Conservation (phyloP, 2,113 vertebrate genomes). For the Falco punctatus region DNA sequence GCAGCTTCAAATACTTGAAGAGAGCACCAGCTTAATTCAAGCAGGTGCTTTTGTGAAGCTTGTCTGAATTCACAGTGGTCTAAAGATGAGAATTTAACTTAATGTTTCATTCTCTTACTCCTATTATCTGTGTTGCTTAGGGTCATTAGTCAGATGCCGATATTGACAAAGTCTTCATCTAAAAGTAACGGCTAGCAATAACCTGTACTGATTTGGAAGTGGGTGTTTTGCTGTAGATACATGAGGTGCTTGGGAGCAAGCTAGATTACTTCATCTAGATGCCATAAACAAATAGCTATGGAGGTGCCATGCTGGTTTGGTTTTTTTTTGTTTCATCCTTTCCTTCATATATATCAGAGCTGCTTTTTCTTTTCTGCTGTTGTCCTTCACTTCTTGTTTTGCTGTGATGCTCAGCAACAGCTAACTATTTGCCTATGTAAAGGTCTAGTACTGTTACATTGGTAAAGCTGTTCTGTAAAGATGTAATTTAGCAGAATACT, state of each 20-base stretch:
- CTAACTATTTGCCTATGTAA: neutral
- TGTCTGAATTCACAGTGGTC: neutral
- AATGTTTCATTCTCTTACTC: neutral
- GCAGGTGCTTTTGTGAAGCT: neutral
- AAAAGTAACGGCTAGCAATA: neutral
- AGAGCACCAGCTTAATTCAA: neutral
- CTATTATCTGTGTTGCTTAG: neutral
- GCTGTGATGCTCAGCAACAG: neutral
- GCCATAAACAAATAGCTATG: neutral
- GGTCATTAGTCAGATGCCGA: neutral
- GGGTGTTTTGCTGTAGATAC: neutral
- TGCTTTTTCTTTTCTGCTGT: neutral
- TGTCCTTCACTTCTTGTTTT: neutral
- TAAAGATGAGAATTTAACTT: neutral
- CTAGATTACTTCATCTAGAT: neutral
- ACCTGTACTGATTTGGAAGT: neutral
- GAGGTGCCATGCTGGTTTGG: neutral
- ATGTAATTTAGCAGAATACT: constrained; percentile 10
- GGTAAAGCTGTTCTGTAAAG: neutral
- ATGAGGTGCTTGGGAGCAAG: neutral
- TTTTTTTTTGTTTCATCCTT: neutral
- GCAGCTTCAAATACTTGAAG: neutral
- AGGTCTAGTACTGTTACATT: neutral
- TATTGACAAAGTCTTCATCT: neutral
- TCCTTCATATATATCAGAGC: neutral